Evolutionary conservation across 1,140 invertebrate species (phyloP).

Genomic region (Drosophila biarmipes): DNA sequence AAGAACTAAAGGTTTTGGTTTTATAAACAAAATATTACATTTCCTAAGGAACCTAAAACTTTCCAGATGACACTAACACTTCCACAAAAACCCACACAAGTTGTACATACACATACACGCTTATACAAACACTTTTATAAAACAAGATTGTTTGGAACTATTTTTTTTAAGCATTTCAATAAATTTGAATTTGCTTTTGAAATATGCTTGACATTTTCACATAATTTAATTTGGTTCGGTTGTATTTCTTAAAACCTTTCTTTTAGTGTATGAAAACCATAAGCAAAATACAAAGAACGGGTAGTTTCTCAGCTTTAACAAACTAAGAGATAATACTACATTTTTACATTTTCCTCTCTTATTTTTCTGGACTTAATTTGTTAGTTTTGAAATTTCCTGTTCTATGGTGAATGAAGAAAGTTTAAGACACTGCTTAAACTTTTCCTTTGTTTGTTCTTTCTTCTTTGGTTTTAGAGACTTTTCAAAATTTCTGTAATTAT

Average conservation of each 20-base stretch:
- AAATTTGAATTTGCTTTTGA: slow-evolving; percentile 1
- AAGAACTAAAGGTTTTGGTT: not conserved
- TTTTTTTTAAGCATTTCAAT: slow-evolving; percentile 4
- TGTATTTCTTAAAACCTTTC: slow-evolving; percentile 3
- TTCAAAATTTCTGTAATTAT: slow-evolving; percentile 54
- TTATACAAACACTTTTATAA: slow-evolving; percentile 6
- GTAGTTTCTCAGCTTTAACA: not conserved
- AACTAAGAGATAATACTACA: not conserved
- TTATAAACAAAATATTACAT: no score
- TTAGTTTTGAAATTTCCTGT: slow-evolving; percentile 1
- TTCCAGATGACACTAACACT: slow-evolving; percentile 5
- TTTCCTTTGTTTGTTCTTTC: slow-evolving; percentile 38
- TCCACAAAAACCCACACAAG: slow-evolving; percentile 9
- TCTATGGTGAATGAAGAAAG: slow-evolving; percentile 4
- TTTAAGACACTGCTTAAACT: slow-evolving; percentile 7
- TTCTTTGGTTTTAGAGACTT: slow-evolving; percentile 57
- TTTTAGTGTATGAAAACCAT: not conserved
- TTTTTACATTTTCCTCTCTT: not conserved
- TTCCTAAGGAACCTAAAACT: no score
- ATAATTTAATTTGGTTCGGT: slow-evolving; percentile 24
- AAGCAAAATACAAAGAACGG: slow-evolving; percentile 1
- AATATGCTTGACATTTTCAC: slow-evolving; percentile 23
- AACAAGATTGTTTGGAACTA: not conserved
- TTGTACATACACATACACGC: slow-evolving; percentile 26
- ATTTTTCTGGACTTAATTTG: not conserved